Base-by-base conservation (phyloP, 1,140 invertebrate genomes). In the Capitella teleta region DNA sequence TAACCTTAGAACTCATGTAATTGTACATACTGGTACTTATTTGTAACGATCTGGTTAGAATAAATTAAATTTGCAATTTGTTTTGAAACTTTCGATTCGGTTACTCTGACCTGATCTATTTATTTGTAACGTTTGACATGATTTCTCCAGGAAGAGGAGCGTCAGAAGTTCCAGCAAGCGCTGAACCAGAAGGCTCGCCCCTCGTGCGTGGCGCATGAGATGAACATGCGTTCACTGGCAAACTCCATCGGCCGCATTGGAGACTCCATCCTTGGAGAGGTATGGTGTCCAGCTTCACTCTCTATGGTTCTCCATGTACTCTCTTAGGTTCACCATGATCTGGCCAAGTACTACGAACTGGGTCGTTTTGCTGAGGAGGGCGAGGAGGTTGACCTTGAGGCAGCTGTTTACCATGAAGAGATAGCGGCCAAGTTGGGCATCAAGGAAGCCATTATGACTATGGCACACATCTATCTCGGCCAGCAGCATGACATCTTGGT, bases 311-410 rank as follows among this genome's bases (percentile, higher is more conserved):
- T 21, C 6, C 26, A 26, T 45, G 23, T 10, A 44, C 42, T 5
- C 24, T 32, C 51, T 40, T 61, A 78, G 72, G 70, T 79, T 53
- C 78, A 79, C 61, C 69, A 79, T 52, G 78, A 79, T 52, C 59
- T 79, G 56, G 73, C 76, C 10, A 75, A 76, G 51, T 79, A 79
- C 58, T 75, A 80, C 57, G 78, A 79, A 61, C 49, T 76, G 1
- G 76, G 77, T 19, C 65, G 78, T 21, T 79, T 80, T 58, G 51
- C 57, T 28, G 46, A 59, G 12, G 59, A 59, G 10, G 44, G 52
- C 23, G 51, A 50, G 8, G 16, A 59, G 49, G 51, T 77, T 55
- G 78, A 80, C 57, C 67, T 68, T 60, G 67, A 74, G 21, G 68
- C 76, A 18, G 78, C 76, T 10, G 54, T 79, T 6, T 80, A 70